Evolutionary conservation across 2,888 invertebrate species (phyloP).

Genomic region (Caenorhabditis sp.): DNA sequence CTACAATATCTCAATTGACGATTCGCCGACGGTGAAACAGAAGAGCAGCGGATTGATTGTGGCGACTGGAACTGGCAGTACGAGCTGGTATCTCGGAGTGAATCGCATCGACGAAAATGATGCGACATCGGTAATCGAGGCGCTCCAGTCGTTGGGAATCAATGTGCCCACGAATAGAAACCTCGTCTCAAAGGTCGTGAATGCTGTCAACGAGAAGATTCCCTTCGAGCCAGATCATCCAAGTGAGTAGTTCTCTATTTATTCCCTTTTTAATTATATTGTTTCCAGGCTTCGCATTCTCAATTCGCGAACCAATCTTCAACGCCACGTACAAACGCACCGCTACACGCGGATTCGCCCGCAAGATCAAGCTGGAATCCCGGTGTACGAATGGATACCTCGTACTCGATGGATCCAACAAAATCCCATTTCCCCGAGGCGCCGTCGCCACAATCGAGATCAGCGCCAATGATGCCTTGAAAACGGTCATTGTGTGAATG

Average conservation of each 20-base stretch:
- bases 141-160: conserved; percentile 60
- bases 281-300: conserved; percentile 85
- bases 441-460: conserved; percentile 89
- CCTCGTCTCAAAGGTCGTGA: conserved; percentile 53
- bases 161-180: conserved; percentile 43
- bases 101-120: conserved; percentile 61
- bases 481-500: conserved; percentile 47
- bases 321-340: conserved; percentile 88
- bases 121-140: conserved; percentile 57
- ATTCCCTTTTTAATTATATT: too few relatives aligned
- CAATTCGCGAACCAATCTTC: conserved; percentile 92
- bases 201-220: conserved; percentile 60
- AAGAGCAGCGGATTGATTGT: conserved; percentile 97
- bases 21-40: conserved; percentile 86
- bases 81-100: conserved; percentile 86
- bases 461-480: conserved; percentile 81
- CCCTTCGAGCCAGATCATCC: conserved; percentile 63
- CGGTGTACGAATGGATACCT: conserved; percentile 89
- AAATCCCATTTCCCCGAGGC: conserved; percentile 94
- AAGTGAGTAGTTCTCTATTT: conserved; percentile 55
- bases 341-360: conserved; percentile 73
- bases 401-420: conserved; percentile 94
- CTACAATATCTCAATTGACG: conserved; percentile 83
- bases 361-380: conserved; percentile 86
- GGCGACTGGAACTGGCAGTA: conserved; percentile 97